phyloP scores from a whole-genome alignment of 2,797 vertebrate genomes.

The Aphelocoma californica region DNA sequence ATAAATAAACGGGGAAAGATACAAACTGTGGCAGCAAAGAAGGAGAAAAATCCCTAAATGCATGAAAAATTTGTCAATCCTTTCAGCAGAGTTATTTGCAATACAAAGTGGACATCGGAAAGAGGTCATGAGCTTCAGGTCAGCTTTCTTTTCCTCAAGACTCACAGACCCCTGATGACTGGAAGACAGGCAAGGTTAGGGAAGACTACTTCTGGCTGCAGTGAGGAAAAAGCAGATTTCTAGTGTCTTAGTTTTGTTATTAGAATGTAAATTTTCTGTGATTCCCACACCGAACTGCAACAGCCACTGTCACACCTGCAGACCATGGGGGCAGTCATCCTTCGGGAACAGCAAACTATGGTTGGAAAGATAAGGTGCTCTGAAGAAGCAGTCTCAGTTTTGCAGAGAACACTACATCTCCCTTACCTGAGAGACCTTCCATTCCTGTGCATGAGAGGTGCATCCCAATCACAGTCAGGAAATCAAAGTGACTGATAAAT shows the following conservation, averaged over 20 bases:
- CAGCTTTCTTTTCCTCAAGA: background rate
- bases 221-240: background rate
- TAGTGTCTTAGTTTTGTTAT: background rate
- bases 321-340: background rate
- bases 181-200: background rate
- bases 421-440: background rate
- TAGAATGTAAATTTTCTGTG: background rate
- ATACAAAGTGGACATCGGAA: background rate
- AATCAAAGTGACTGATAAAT: background rate
- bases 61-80: background rate
- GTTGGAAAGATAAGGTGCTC: background rate
- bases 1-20: background rate
- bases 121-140: background rate
- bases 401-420: background rate
- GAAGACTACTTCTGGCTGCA: background rate
- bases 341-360: background rate
- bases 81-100: background rate
- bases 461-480: background rate
- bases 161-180: background rate
- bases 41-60: background rate
- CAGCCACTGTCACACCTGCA: background rate
- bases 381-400: background rate
- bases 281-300: background rate
- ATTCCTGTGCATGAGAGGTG: background rate
- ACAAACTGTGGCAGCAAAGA: background rate